Percentiles rank a stretch among this genome's conserved stretches.
Conservation (phyloP, 2,113 vertebrate genomes). For the Dipodomys ordii region DNA sequence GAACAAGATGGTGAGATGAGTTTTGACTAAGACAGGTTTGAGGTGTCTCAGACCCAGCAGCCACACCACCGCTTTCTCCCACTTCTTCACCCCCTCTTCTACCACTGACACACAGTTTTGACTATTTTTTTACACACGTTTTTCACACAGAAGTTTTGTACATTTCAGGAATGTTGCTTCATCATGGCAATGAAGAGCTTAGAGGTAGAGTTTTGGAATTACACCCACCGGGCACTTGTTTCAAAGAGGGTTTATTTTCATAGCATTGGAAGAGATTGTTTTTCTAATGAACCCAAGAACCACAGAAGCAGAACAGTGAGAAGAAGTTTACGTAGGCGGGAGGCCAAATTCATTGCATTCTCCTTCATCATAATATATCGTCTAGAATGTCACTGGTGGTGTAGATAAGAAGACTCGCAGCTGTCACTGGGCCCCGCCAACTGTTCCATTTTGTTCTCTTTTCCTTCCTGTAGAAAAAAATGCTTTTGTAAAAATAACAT, state of each 20-base stretch:
- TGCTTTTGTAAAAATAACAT: constrained; percentile 48
- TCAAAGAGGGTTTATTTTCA: constrained; percentile 29
- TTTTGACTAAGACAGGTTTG: not conserved
- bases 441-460: constrained; percentile 24
- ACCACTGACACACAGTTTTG: not conserved
- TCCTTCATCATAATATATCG: not conserved
- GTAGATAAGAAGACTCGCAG: constrained; percentile 32
- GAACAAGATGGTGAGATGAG: not conserved
- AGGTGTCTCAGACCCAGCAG: not conserved
- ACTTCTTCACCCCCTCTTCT: not conserved
- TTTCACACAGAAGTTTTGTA: not conserved
- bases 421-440: not conserved
- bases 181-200: not conserved
- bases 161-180: not conserved
- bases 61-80: not conserved
- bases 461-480: constrained; percentile 42
- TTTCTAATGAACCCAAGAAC: constrained; percentile 2
- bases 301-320: not conserved
- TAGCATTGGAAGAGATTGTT: not conserved
- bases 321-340: constrained; percentile 25
- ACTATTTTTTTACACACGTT: not conserved
- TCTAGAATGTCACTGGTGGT: constrained; percentile 2
- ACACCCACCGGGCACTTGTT: not conserved
- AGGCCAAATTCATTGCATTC: constrained; percentile 46
- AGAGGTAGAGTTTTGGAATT: not conserved